A percentile compares a stretch with the other conserved stretches of the same genome.
These are phyloP conservation scores for Sinhomidia bicolor DNA, from an alignment of 2,888 invertebrate species.

Conservation along the genomic window DNA sequence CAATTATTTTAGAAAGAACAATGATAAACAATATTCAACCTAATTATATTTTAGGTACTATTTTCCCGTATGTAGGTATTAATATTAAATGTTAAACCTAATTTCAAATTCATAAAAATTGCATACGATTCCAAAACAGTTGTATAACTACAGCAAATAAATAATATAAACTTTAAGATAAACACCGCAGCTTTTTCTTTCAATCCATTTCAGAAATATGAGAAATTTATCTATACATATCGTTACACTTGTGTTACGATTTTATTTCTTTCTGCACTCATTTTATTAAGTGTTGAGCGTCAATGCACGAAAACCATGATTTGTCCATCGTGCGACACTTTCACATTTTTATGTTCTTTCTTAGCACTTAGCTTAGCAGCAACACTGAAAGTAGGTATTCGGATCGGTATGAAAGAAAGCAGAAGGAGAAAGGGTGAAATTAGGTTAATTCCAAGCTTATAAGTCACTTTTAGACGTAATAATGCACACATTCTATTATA, in stretches of 20 bases:
- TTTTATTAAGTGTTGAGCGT: no score
- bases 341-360: not conserved
- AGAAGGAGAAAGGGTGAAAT: conserved; percentile 3
- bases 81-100: not conserved
- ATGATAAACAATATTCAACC: not conserved
- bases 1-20: not conserved
- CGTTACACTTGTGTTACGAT: no score
- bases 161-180: not conserved
- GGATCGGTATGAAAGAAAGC: not conserved
- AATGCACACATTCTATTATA: not conserved
- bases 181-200: not conserved
- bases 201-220: not conserved
- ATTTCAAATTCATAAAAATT: not conserved
- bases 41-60: not conserved
- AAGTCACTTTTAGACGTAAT: not conserved
- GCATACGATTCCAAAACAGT: not conserved
- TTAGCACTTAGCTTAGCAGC: not conserved
- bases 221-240: not conserved
- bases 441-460: conserved; percentile 32
- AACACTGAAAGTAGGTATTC: conserved; percentile 48
- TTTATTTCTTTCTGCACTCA: no score
- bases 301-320: not conserved
- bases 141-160: not conserved
- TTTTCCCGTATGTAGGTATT: not conserved
- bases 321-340: not conserved